A percentile compares a stretch with the other conserved stretches of the same genome.
These are phyloP conservation scores for Aphrophora alni DNA, from an alignment of 2,888 invertebrate species.

Conservation along the genomic window DNA sequence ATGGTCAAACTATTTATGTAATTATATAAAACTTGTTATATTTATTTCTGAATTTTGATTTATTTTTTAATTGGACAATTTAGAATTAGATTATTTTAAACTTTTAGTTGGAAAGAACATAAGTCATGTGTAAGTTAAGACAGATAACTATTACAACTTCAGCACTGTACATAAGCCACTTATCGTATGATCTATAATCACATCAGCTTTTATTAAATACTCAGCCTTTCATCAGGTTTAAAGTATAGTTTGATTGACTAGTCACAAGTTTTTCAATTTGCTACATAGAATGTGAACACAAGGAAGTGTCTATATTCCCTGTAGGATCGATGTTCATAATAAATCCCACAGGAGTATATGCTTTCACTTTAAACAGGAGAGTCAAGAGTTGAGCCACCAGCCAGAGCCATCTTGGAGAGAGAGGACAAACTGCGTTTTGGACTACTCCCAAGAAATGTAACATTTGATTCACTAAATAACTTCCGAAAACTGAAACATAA, in stretches of 20 bases:
- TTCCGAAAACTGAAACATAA: constrained; percentile 77
- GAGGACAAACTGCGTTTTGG: constrained; percentile 82
- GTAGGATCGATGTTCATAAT: not conserved
- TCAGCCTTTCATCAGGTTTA: not conserved
- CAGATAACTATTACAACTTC: not conserved
- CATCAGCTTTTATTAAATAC: not conserved
- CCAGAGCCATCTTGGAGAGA: constrained; percentile 76
- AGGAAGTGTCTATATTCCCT: not conserved
- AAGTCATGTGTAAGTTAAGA: not conserved
- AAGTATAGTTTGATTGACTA: not conserved
- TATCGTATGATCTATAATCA: not conserved
- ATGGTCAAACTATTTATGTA: not conserved
- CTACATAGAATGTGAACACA: not conserved
- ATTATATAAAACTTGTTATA: not conserved
- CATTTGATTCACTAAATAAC: constrained; percentile 78
- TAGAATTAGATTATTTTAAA: not conserved
- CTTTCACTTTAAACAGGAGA: constrained; percentile 24
- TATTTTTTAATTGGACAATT: not conserved
- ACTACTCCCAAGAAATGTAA: constrained; percentile 66
- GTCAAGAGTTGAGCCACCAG: constrained; percentile 52
- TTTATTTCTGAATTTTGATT: not conserved
- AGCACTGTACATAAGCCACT: not conserved
- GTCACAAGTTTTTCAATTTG: not conserved
- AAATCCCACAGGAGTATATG: not conserved
- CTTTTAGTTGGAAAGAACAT: not conserved